Percentiles rank a stretch among this genome's conserved stretches.
phyloP scores from a whole-genome alignment of 2,797 vertebrate species.

The Lycodopsis pacificus region DNA sequence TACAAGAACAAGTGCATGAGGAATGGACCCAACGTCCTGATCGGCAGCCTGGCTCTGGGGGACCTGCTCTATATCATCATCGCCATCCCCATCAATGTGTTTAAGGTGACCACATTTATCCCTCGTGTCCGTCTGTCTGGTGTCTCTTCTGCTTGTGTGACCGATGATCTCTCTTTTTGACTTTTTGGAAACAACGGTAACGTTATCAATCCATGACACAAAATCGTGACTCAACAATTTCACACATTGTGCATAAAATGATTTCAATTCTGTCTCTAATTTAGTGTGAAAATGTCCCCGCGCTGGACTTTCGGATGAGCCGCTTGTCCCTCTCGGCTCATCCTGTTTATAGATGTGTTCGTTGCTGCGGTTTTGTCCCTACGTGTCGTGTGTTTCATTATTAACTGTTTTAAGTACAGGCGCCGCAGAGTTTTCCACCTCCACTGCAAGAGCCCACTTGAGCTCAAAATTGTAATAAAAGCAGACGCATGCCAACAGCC shows the following conservation, averaged over 20 bases:
- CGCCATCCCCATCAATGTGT: slow-evolving; percentile 90
- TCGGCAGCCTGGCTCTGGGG: slow-evolving; percentile 90
- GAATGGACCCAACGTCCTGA: slow-evolving; percentile 91
- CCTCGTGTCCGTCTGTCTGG: neutral
- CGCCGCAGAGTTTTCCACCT: neutral
- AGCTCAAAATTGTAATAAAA: neutral
- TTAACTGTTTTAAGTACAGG: slow-evolving; percentile 16
- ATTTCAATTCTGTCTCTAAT: slow-evolving; percentile 3
- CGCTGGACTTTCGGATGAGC: neutral
- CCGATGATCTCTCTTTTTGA: neutral
- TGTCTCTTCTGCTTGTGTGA: neutral
- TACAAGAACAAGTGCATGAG: slow-evolving; percentile 96
- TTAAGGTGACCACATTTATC: slow-evolving; percentile 69
- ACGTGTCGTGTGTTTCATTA: slow-evolving; percentile 12
- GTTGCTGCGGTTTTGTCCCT: neutral
- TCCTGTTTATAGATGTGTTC: slow-evolving; percentile 4
- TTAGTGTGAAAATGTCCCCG: neutral
- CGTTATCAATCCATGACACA: neutral
- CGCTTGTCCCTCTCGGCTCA: neutral
- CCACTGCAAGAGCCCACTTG: neutral
- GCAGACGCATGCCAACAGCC: neutral
- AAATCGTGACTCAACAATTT: neutral
- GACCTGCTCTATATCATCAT: slow-evolving; percentile 93
- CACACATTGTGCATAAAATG: neutral
- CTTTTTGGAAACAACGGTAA: neutral